A percentile compares a stretch with the other conserved stretches of the same genome.
These are phyloP conservation scores for Nematolebias whitei DNA, from an alignment of 2,113 vertebrate species.

Conservation along the genomic window DNA sequence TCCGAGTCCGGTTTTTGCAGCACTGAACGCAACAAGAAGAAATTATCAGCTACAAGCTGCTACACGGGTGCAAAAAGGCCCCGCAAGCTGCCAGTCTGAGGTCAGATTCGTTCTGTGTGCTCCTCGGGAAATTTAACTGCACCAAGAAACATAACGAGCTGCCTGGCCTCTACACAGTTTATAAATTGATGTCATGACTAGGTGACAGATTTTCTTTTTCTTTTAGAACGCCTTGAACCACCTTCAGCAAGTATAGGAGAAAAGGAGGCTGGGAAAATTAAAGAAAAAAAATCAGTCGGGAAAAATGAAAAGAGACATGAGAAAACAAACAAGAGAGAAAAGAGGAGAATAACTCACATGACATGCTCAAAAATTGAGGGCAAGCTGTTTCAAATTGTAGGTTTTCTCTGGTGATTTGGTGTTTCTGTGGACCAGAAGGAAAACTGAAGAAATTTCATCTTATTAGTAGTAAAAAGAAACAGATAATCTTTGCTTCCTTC, in stretches of 20 bases:
- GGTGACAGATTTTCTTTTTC: slow-evolving; percentile 13
- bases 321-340: slow-evolving; percentile 24
- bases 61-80: slow-evolving; percentile 67
- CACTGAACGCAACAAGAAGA: slow-evolving; percentile 44
- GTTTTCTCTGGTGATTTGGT: slow-evolving; percentile 22
- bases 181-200: slow-evolving; percentile 49
- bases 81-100: slow-evolving; percentile 28
- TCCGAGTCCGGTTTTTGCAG: slow-evolving; percentile 3
- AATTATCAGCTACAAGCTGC: slow-evolving; percentile 31
- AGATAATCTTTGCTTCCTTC: slow-evolving; percentile 10
- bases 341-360: slow-evolving; percentile 29
- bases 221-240: slow-evolving; percentile 27
- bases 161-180: slow-evolving; percentile 9
- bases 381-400: slow-evolving; percentile 38
- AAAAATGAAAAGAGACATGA: slow-evolving; percentile 31
- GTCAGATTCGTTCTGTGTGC: slow-evolving; percentile 37
- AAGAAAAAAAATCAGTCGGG: slow-evolving; percentile 19
- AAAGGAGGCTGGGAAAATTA: background rate
- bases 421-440: slow-evolving; percentile 49
- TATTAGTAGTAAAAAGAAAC: background rate
- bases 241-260: slow-evolving; percentile 1
- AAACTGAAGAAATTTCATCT: slow-evolving; percentile 28
- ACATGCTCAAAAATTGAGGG: slow-evolving; percentile 55
- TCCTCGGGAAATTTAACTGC: slow-evolving; percentile 15
- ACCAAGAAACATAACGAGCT: slow-evolving; percentile 12